phyloP scores from a whole-genome alignment of 2,113 vertebrate genomes.

The Mirza zaza region DNA sequence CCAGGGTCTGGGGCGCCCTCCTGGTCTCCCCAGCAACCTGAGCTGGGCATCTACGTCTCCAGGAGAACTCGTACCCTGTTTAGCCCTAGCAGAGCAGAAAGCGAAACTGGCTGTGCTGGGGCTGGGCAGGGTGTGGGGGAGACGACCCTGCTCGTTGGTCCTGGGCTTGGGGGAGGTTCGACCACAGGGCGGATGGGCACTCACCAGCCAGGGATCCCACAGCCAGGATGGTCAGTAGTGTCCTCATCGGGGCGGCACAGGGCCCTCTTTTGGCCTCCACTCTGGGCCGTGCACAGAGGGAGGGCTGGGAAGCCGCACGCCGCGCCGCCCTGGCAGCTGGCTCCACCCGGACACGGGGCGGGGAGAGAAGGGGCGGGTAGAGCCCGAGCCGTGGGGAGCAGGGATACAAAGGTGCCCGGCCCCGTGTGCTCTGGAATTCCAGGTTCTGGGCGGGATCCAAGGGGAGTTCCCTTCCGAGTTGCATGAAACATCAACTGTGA shows the following conservation, averaged over 20 bases:
- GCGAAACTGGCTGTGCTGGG: conserved; percentile 42
- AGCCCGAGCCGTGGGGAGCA: neutral
- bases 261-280: neutral
- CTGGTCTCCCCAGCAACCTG: neutral
- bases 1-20: neutral
- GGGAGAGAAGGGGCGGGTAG: conserved; percentile 37
- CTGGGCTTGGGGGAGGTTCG: neutral
- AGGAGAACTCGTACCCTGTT: neutral
- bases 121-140: neutral
- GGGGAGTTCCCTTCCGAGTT: conserved; percentile 61
- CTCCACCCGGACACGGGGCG: conserved; percentile 58
- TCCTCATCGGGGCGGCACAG: conserved; percentile 76
- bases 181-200: conserved; percentile 20
- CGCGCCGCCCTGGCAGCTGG: conserved; percentile 49
- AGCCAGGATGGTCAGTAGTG: conserved; percentile 68
- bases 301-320: neutral
- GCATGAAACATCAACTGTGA: neutral
- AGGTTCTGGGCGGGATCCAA: conserved; percentile 61
- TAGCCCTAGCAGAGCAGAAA: conserved; percentile 48
- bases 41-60: neutral
- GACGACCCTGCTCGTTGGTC: neutral
- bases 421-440: conserved; percentile 51
- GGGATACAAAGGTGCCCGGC: conserved; percentile 74
- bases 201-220: conserved; percentile 78
- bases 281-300: neutral